Conservation (phyloP, 1,140 invertebrate species). For the Tetramorium parvispinum region DNA sequence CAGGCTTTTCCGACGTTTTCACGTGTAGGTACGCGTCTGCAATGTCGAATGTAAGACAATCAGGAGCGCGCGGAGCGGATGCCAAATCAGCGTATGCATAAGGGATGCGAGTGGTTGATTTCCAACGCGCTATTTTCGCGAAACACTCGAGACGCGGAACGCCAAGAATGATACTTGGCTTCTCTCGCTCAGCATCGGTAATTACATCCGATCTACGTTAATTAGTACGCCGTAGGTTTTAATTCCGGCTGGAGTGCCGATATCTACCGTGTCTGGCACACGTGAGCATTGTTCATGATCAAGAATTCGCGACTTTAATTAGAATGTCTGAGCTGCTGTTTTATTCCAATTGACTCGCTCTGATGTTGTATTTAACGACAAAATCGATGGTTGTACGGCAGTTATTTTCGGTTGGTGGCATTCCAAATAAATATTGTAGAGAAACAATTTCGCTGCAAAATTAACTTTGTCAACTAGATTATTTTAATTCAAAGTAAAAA, state of each 20-base stretch:
- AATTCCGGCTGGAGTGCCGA: slow-evolving; percentile 39
- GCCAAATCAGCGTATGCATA: slow-evolving; percentile 18
- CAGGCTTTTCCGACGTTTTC: background rate
- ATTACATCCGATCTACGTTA: slow-evolving; percentile 70
- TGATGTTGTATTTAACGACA: background rate
- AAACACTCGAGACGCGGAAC: slow-evolving; percentile 55
- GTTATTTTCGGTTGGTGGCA: background rate
- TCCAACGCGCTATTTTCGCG: slow-evolving; percentile 43
- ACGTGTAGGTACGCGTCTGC: background rate
- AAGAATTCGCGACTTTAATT: slow-evolving; percentile 60
- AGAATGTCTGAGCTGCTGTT: slow-evolving; percentile 38
- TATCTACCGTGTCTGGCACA: slow-evolving; percentile 19
- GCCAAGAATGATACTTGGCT: slow-evolving; percentile 57
- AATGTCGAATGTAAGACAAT: background rate
- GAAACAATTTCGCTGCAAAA: background rate
- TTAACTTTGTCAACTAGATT: background rate
- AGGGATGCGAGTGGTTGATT: background rate
- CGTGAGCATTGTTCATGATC: slow-evolving; percentile 30
- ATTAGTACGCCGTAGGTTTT: slow-evolving; percentile 64
- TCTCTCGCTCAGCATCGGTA: slow-evolving; percentile 53
- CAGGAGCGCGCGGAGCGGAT: background rate
- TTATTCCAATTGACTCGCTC: slow-evolving; percentile 34
- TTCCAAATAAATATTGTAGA: background rate
- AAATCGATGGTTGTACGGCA: background rate
- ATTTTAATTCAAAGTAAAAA: too few relatives aligned